phyloP scores from a whole-genome alignment of 2,888 invertebrate genomes.

The Diarsia rubi region DNA sequence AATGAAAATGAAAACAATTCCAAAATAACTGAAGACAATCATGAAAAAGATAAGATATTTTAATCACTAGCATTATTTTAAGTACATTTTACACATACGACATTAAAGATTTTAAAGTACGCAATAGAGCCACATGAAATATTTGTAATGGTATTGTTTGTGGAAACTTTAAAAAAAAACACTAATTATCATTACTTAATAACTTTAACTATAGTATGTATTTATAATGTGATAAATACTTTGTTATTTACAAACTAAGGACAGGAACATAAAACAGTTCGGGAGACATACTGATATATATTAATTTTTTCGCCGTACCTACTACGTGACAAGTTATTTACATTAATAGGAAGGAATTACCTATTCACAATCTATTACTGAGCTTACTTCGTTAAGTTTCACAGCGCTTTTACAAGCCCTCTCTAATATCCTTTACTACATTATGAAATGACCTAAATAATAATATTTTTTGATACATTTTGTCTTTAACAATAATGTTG shows the following conservation, averaged over 20 bases:
- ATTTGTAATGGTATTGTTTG: constrained; percentile 82
- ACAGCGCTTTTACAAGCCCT: constrained; percentile 86
- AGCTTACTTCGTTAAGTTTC: constrained; percentile 84
- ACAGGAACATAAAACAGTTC: constrained; percentile 90
- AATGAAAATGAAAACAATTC: constrained; percentile 60
- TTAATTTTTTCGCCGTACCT: constrained; percentile 86
- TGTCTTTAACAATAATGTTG: constrained; percentile 71
- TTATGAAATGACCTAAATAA: constrained; percentile 74
- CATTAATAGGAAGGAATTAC: constrained; percentile 83
- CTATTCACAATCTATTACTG: constrained; percentile 86
- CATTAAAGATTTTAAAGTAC: constrained; percentile 85
- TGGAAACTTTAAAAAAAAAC: constrained; percentile 79
- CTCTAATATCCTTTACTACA: constrained; percentile 73
- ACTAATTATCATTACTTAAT: constrained; percentile 76
- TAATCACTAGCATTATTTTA: constrained; percentile 84
- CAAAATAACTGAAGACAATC: constrained; percentile 63
- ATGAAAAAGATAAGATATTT: constrained; percentile 72
- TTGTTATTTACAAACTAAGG: constrained; percentile 89
- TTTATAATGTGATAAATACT: constrained; percentile 80
- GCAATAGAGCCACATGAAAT: constrained; percentile 82
- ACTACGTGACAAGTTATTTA: constrained; percentile 85
- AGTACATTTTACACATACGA: constrained; percentile 89
- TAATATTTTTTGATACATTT: constrained; percentile 74
- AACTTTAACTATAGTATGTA: constrained; percentile 74
- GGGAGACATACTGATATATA: constrained; percentile 88